Percentiles rank a stretch among this genome's conserved stretches.
Conservation (phyloP, 2,797 vertebrate species). For the Chaetodon trifasciatus region DNA sequence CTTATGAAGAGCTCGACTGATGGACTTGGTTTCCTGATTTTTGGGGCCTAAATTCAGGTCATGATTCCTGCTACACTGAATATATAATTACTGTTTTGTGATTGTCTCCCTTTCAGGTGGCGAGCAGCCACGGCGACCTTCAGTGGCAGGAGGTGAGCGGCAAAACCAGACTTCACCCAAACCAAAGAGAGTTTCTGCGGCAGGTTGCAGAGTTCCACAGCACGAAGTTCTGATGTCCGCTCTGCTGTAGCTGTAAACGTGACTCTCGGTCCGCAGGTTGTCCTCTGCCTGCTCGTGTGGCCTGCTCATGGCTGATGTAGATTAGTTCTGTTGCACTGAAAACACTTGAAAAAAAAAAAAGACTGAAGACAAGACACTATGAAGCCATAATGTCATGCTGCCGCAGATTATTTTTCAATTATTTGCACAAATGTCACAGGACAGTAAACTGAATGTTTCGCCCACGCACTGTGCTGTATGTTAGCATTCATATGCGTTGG, state of each 20-base stretch:
- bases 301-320: background rate
- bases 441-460: background rate
- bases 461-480: constrained; percentile 8
- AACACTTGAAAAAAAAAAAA: constrained; percentile 16
- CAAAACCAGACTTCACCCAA: constrained; percentile 79
- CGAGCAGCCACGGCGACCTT: constrained; percentile 57
- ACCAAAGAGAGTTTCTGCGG: constrained; percentile 88
- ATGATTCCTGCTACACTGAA: background rate
- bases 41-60: background rate
- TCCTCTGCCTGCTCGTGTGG: constrained; percentile 14
- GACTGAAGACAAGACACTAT: background rate
- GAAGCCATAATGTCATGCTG: constrained; percentile 33
- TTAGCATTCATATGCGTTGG: background rate
- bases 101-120: constrained; percentile 58
- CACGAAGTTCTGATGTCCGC: constrained; percentile 84
- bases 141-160: constrained; percentile 90
- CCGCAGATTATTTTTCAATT: background rate
- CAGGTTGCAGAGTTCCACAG: constrained; percentile 81
- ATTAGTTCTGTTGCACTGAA: constrained; percentile 30
- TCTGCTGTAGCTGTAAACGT: constrained; percentile 1
- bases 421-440: constrained; percentile 17
- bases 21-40: background rate
- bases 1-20: background rate
- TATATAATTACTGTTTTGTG: background rate
- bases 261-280: constrained; percentile 21